Percentiles rank a stretch among this genome's conserved stretches.
Evolutionary conservation across 2,888 invertebrate genomes (phyloP).

Genomic region (Autographa pulchrina): DNA sequence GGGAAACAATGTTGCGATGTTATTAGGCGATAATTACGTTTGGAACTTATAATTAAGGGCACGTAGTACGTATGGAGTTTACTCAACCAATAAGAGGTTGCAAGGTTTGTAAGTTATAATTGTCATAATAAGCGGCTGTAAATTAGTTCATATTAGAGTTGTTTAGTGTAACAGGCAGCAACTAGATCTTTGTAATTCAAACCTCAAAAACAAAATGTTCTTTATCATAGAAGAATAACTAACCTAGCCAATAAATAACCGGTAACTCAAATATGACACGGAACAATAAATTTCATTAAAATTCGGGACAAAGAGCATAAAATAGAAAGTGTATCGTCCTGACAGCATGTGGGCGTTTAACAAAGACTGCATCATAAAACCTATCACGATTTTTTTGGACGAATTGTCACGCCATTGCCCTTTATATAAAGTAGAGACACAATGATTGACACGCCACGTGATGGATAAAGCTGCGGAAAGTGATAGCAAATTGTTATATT

Average conservation of each 20-base stretch:
- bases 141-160: constrained; percentile 16
- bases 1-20: constrained; percentile 45
- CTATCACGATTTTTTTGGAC: constrained; percentile 58
- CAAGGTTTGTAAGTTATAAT: constrained; percentile 49
- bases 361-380: constrained; percentile 48
- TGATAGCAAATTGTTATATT: not conserved
- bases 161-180: not conserved
- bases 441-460: constrained; percentile 53
- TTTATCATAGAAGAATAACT: not conserved
- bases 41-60: constrained; percentile 43
- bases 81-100: constrained; percentile 47
- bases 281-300: not conserved
- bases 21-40: constrained; percentile 44
- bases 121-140: constrained; percentile 29
- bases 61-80: constrained; percentile 32
- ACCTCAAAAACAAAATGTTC: not conserved
- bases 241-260: not conserved
- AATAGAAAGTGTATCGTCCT: constrained; percentile 39
- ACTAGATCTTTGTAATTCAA: not conserved
- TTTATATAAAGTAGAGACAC: constrained; percentile 41
- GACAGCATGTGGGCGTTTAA: constrained; percentile 44
- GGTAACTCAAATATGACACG: not conserved
- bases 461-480: constrained; percentile 23
- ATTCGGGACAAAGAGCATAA: not conserved
- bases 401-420: constrained; percentile 57